A percentile compares a stretch with the other conserved stretches of the same genome.
These are phyloP conservation scores for Eristalis tenax DNA, from an alignment of 2,888 invertebrate species.

Conservation along the genomic window DNA sequence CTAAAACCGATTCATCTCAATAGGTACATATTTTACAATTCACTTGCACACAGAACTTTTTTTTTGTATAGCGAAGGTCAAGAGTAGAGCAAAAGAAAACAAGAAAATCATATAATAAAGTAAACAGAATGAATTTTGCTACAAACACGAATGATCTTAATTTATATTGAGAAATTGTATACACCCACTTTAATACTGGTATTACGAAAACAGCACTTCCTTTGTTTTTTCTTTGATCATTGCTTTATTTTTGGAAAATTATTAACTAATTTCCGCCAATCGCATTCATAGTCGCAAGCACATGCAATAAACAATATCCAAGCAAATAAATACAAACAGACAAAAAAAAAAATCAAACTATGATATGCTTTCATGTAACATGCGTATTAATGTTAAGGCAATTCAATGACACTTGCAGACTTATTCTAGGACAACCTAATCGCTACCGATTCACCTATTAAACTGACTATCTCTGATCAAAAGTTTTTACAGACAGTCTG, in stretches of 20 bases:
- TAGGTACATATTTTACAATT: too few relatives aligned
- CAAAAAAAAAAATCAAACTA: too few relatives aligned
- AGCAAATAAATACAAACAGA: too few relatives aligned
- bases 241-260: conserved; percentile 53
- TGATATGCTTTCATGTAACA: not conserved
- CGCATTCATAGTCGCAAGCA: not conserved
- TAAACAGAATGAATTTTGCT: not conserved
- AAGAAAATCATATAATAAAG: not conserved
- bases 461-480: conserved; percentile 48
- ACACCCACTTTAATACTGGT: not conserved
- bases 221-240: conserved; percentile 52
- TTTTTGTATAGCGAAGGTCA: not conserved
- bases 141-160: not conserved
- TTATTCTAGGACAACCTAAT: conserved; percentile 13
- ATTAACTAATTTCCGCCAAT: conserved; percentile 43
- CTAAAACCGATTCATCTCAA: too few relatives aligned
- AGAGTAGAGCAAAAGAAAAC: not conserved
- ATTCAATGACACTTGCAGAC: not conserved
- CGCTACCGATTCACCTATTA: conserved; percentile 51
- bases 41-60: not conserved
- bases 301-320: not conserved
- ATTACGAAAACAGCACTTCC: not conserved
- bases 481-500: conserved; percentile 15
- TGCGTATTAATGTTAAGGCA: not conserved
- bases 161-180: not conserved